A percentile compares a stretch with the other conserved stretches of the same genome.
These are phyloP conservation scores for Monopterus albus DNA, from an alignment of 2,113 vertebrate genomes.

Conservation along the genomic window DNA sequence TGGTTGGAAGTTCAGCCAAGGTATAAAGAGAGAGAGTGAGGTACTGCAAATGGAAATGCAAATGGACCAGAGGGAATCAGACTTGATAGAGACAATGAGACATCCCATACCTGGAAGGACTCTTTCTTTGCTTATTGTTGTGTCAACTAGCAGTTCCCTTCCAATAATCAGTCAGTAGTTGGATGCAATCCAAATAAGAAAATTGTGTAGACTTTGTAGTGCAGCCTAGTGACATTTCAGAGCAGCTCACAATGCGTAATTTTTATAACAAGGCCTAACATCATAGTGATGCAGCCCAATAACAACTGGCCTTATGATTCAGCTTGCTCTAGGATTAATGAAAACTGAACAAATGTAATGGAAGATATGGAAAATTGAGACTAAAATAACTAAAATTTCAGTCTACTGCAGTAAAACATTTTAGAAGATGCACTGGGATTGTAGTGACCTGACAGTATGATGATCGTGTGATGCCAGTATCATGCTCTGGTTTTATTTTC, in stretches of 20 bases:
- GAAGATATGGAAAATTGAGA: conserved; percentile 11
- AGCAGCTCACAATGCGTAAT: conserved; percentile 27
- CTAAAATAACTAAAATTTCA: conserved; percentile 1
- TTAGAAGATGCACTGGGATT: neutral
- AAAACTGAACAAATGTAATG: neutral
- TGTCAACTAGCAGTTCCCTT: neutral
- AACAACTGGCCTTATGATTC: neutral
- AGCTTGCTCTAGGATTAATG: neutral
- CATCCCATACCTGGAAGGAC: too few relatives aligned
- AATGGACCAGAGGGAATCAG: neutral
- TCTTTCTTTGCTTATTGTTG: conserved; percentile 11
- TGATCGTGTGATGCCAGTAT: neutral
- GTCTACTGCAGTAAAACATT: neutral
- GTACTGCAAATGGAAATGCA: conserved; percentile 6
- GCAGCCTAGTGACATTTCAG: conserved; percentile 7
- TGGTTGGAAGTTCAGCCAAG: conserved; percentile 8
- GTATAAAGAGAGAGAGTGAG: neutral
- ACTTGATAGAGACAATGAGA: conserved; percentile 2
- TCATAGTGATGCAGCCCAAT: conserved; percentile 8
- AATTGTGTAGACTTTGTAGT: conserved; percentile 1
- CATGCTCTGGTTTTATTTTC: conserved; percentile 19
- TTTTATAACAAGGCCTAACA: conserved; percentile 25
- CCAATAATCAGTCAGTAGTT: neutral
- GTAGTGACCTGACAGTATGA: conserved; percentile 10
- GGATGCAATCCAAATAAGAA: neutral